Conservation (phyloP, 2,113 vertebrate genomes). For the Xenus cinereus region DNA sequence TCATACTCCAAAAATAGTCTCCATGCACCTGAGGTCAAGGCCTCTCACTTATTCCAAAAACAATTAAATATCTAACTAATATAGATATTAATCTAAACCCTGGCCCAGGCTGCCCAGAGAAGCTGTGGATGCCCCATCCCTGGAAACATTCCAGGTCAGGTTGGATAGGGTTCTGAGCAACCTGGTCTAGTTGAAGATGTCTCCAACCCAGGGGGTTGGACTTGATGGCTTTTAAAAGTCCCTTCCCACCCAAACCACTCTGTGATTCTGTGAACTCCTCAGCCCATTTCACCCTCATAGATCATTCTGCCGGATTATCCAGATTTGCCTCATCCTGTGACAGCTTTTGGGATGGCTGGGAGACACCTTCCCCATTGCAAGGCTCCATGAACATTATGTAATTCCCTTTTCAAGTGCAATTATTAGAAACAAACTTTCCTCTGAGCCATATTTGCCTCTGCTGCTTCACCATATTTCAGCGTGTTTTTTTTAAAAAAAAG, state of each 20-base stretch:
- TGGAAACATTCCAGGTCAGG: neutral
- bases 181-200: neutral
- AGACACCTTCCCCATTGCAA: neutral
- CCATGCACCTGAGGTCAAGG: neutral
- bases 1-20: neutral
- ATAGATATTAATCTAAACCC: neutral
- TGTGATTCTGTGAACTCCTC: neutral
- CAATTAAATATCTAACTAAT: neutral
- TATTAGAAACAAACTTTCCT: neutral
- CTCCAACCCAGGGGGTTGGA: neutral
- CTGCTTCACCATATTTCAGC: neutral
- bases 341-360: neutral
- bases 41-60: neutral
- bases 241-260: neutral
- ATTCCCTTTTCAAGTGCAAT: neutral
- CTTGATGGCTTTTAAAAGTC: accelerated
- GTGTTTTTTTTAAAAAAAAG: neutral
- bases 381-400: neutral
- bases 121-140: neutral
- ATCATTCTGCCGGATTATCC: neutral
- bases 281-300: neutral
- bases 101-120: neutral
- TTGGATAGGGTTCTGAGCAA: neutral
- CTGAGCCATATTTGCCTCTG: accelerated
- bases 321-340: neutral